These are phyloP conservation scores for Uloborus plumipes DNA, from an alignment of 2,888 invertebrate species.

Conservation along the genomic window DNA sequence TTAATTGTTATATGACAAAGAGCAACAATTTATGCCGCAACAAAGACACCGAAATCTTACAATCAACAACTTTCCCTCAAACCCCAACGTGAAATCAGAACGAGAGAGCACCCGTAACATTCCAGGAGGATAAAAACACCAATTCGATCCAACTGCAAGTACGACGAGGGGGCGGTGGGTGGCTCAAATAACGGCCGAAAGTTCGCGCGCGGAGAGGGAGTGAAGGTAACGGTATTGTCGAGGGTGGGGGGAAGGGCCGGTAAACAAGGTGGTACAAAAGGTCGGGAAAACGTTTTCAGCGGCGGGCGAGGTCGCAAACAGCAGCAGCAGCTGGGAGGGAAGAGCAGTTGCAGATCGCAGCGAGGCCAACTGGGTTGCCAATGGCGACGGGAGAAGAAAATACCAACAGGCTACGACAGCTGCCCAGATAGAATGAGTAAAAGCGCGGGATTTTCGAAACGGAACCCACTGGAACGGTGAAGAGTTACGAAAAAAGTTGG, in stretches of 20 bases:
- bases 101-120: no score
- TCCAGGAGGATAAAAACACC: no score
- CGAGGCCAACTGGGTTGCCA: constrained; percentile 9
- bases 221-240: neutral
- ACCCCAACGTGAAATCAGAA: no score
- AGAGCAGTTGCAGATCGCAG: neutral
- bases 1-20: no score
- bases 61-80: no score
- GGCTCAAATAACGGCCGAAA: constrained; percentile 34
- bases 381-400: neutral
- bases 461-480: no score
- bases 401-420: neutral
- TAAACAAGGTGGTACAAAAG: constrained; percentile 41
- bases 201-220: constrained; percentile 4
- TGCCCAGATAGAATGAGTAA: neutral
- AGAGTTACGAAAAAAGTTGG: no score
- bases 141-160: no score
- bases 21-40: no score
- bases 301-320: constrained; percentile 42
- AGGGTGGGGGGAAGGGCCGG: constrained; percentile 12
- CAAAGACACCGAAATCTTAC: no score
- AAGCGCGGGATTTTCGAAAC: no score
- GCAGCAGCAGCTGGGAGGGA: constrained; percentile 32
- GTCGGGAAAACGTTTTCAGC: constrained; percentile 22
- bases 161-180: neutral